phyloP scores from a whole-genome alignment of 1,140 invertebrate species.

The Eciton burchellii region DNA sequence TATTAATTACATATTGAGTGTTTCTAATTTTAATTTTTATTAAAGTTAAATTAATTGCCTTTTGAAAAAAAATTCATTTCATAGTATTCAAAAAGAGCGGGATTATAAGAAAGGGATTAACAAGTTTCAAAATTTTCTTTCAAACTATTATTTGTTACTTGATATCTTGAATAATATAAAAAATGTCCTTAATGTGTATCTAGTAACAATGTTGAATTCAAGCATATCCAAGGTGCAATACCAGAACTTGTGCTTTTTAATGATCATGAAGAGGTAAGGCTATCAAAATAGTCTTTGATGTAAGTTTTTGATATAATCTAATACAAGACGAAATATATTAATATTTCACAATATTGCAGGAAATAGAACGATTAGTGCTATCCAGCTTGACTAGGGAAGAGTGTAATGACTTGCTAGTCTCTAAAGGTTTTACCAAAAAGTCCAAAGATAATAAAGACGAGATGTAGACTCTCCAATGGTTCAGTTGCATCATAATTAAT shows the following conservation, averaged over 20 bases:
- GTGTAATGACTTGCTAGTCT: slow-evolving; percentile 89
- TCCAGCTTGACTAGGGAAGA: slow-evolving; percentile 87
- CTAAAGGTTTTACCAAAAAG: slow-evolving; percentile 87
- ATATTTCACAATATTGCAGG: slow-evolving; percentile 78
- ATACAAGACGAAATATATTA: slow-evolving; percentile 16
- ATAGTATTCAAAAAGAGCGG: not conserved
- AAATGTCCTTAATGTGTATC: slow-evolving; percentile 71
- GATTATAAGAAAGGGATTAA: not conserved
- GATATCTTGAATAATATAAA: slow-evolving; percentile 10
- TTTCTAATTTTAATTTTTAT: too few relatives aligned
- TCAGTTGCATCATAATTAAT: slow-evolving; percentile 14
- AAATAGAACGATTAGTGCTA: slow-evolving; percentile 88
- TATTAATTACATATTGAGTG: too few relatives aligned
- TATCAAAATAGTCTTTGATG: slow-evolving; percentile 24
- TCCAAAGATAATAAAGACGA: slow-evolving; percentile 76
- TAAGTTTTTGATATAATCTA: not conserved
- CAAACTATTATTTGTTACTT: slow-evolving; percentile 13
- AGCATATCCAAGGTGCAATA: slow-evolving; percentile 89
- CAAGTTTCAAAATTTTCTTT: not conserved
- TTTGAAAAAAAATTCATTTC: too few relatives aligned
- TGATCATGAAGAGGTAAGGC: slow-evolving; percentile 85
- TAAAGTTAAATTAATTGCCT: too few relatives aligned
- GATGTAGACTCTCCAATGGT: slow-evolving; percentile 70
- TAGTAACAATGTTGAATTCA: slow-evolving; percentile 88
- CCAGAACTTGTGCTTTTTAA: slow-evolving; percentile 90